Percentiles rank a stretch among this genome's conserved stretches.
These are phyloP conservation scores for Penaeus japonicus DNA, from an alignment of 1,140 invertebrate species.

Conservation along the genomic window DNA sequence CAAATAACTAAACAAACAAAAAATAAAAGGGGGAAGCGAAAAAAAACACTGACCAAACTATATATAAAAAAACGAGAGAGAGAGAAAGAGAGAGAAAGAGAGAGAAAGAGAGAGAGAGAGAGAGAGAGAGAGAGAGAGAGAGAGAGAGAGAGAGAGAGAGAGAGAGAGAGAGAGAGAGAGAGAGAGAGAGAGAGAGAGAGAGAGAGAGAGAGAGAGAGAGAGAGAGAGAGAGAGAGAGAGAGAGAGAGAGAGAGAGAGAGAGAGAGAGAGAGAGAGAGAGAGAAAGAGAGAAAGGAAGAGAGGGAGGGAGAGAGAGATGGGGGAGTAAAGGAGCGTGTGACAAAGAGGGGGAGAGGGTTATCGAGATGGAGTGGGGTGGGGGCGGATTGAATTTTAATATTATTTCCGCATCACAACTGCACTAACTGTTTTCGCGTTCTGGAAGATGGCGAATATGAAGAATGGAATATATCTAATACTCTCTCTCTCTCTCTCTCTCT, in stretches of 20 bases:
- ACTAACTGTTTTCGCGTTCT: too few species aligned
- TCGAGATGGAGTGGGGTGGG: not conserved
- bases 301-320: not conserved
- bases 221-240: not conserved
- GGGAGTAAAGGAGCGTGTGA: not conserved
- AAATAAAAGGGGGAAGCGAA: too few species aligned
- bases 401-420: too few species aligned
- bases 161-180: not conserved
- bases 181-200: not conserved
- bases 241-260: not conserved
- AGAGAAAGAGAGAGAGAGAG: not conserved
- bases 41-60: too few species aligned
- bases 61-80: not conserved
- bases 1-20: too few species aligned
- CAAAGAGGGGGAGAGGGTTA: not conserved
- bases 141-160: not conserved
- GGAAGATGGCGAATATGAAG: too few species aligned
- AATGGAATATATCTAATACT: too few species aligned
- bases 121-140: not conserved
- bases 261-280: not conserved
- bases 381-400: too few species aligned
- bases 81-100: not conserved
- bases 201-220: not conserved
- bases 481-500: too few species aligned
- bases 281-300: not conserved